Base-by-base conservation (phyloP, 2,113 vertebrate genomes). In the Axis porcinus region DNA sequence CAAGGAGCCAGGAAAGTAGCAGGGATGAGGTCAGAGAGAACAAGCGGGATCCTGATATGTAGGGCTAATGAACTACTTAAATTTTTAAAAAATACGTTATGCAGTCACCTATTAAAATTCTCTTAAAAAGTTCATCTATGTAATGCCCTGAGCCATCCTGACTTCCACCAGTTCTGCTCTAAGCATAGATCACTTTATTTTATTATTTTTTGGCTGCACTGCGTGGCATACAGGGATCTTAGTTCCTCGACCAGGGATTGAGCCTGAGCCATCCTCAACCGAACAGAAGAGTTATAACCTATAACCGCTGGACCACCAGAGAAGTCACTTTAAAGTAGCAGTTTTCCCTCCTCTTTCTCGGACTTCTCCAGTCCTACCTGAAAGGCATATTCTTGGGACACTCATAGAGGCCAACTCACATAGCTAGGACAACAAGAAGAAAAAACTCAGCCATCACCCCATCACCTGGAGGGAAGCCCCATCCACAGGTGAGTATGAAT, bases 331-430 rank as follows among this genome's bases (percentile, higher is more conserved):
- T 76, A 57, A 74, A 94, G 60, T 27, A 40, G 82, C 52, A 97
- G 40, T 57, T 54, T 76, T 76, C 30, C 74, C 30, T 50, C 52
- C 27, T 57, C 55, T 85, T 83, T 60, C 89, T 33, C 76, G 33
- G 54, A 76, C 64, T 89, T 92, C 88, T 78, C 82, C 45, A 95
- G 79, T 52, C 36, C 85, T 30, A 43, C 79, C 15, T 28, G 64
- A 74, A 83, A 96, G 85, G 81, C 6, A 62, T 95, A 52, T 84
- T 92, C 81, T 92, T 74, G 45, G 85, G 84, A 94, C 62, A 50
- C 81, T 78, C 70, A 40, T 0, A 21, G 52, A 86, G 82, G 86
- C 58, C 86, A 93, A 85, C 81, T 64, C 54, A 93, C 57, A 94
- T 27, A 76, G 74, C 76, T 58, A 87, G 60, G 94, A 47, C 21